Percentiles rank a stretch among this genome's conserved stretches.
These are phyloP conservation scores for Zalophus californianus DNA, from an alignment of 2,797 vertebrate species.

Conservation along the genomic window DNA sequence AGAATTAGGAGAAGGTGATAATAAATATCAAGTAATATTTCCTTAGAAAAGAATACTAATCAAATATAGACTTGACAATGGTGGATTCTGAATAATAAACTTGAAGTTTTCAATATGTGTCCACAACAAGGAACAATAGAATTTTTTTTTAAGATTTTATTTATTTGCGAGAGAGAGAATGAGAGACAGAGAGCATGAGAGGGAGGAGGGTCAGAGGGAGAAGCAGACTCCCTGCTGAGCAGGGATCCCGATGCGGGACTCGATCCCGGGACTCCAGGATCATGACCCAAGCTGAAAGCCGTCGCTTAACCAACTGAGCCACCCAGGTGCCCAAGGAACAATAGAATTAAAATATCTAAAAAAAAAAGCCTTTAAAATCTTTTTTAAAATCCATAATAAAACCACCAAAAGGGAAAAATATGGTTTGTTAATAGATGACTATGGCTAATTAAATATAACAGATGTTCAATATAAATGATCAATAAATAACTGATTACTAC, in stretches of 20 bases:
- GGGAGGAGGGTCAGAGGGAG: too few species aligned
- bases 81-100: neutral
- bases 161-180: too few species aligned
- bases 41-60: slow-evolving; percentile 17
- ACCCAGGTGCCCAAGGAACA: neutral
- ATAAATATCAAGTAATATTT: neutral
- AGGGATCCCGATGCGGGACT: too few species aligned
- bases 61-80: neutral
- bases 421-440: neutral
- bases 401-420: neutral
- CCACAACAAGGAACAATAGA: neutral
- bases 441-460: slow-evolving; percentile 15
- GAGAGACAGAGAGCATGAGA: too few species aligned
- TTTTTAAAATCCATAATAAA: neutral
- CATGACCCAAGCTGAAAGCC: too few species aligned
- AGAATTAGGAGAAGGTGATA: neutral
- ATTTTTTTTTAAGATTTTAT: neutral
- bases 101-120: neutral
- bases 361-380: neutral
- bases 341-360: neutral
- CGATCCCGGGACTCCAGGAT: too few species aligned
- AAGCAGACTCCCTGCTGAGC: too few species aligned
- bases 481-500: neutral
- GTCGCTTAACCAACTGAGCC: too few species aligned
- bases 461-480: neutral